These are phyloP conservation scores for Monochamus saltuarius DNA, from an alignment of 1,140 invertebrate species.

Conservation along the genomic window DNA sequence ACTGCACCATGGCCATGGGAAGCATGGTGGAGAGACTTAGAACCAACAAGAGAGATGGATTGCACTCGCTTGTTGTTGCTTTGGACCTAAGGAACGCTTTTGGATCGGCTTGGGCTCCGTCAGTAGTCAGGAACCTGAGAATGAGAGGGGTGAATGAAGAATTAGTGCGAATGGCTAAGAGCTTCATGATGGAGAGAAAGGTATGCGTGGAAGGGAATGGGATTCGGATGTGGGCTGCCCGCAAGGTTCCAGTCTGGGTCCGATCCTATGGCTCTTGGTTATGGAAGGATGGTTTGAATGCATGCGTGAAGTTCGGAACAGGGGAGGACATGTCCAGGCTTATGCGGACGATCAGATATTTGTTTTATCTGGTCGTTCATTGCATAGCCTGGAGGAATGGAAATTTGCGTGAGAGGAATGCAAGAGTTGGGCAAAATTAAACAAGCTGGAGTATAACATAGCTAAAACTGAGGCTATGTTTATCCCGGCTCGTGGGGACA, in stretches of 20 bases:
- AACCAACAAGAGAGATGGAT: no score
- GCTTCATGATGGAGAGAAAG: no score
- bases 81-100: no score
- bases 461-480: neutral
- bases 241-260: no score
- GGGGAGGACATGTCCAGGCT: neutral
- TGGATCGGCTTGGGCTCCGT: no score
- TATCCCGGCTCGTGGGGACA: neutral
- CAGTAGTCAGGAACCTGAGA: no score
- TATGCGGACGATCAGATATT: neutral
- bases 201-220: no score
- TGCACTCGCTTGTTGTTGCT: no score
- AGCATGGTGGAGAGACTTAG: neutral
- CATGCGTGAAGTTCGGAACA: neutral
- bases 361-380: neutral
- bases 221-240: no score
- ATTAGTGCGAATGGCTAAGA: no score
- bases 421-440: neutral
- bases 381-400: neutral
- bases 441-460: neutral
- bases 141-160: no score
- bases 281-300: neutral
- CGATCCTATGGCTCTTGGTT: no score
- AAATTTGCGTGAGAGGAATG: neutral
- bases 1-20: neutral